These are phyloP conservation scores for Hirtodrosophila histrioides DNA, from an alignment of 2,888 invertebrate species.

Conservation along the genomic window DNA sequence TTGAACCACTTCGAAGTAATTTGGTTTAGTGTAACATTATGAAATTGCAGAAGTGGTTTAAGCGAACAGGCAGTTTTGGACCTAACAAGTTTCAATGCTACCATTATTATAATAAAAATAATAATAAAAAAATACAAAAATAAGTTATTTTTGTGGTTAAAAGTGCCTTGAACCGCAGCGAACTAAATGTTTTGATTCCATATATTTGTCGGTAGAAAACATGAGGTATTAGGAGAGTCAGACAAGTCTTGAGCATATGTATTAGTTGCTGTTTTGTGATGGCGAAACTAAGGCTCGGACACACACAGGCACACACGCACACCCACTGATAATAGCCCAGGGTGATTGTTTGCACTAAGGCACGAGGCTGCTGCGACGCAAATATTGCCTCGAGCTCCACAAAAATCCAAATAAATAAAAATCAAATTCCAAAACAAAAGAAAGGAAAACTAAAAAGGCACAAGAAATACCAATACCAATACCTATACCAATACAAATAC, in stretches of 20 bases:
- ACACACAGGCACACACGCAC: conserved; percentile 5
- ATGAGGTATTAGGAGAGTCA: conserved; percentile 17
- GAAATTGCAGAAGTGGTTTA: too few relatives aligned
- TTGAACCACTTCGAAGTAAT: too few relatives aligned
- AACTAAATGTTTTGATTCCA: too few relatives aligned
- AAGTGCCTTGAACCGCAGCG: too few relatives aligned
- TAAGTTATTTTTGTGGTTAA: too few relatives aligned
- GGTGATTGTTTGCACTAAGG: conserved; percentile 46
- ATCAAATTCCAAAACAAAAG: conserved; percentile 1
- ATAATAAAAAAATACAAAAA: too few relatives aligned
- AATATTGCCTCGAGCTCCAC: conserved; percentile 36
- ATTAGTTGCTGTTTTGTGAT: conserved; percentile 22
- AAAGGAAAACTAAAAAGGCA: not conserved
- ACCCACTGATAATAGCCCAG: conserved; percentile 40
- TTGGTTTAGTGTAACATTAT: too few relatives aligned
- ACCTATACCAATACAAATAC: conserved; percentile 9
- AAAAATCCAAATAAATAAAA: conserved; percentile 4
- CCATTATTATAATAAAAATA: too few relatives aligned
- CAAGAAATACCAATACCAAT: not conserved
- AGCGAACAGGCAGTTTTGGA: too few relatives aligned
- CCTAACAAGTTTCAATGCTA: too few relatives aligned
- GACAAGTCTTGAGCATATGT: conserved; percentile 20
- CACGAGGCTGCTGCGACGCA: conserved; percentile 57
- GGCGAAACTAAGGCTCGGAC: conserved; percentile 11
- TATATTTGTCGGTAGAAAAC: too few relatives aligned